Base-by-base conservation (phyloP, 2,888 invertebrate genomes). In the Cerastoderma edule region DNA sequence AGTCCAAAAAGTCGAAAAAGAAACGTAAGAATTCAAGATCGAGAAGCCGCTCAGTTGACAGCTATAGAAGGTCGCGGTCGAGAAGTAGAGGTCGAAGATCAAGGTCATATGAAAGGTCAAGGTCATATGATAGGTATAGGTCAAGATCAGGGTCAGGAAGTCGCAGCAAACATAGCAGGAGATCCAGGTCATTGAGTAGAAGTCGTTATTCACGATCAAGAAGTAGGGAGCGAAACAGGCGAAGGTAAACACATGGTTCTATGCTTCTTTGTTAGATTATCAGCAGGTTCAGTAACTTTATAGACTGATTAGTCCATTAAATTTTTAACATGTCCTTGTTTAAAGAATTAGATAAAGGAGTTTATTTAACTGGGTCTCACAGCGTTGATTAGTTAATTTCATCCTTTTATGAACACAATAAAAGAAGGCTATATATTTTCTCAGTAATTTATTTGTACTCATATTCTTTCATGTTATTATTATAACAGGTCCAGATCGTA, bases 1-100 rank as follows among this genome's bases (percentile, higher is more conserved):
- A 87, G 67, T 84, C 85, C n/a, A 89, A 87, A 67, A 86, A 83
- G 65, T 81, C 78, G 1, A 87, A 88, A 60, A 79, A 70, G 46
- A 70, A 64, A 8, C 71, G 64, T 27, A 64, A 57, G 3, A 70
- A 75, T 44, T 78, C 78, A 44, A 66, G 69, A 22, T 77, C 79
- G 44, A 74, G 80, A 66, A 72, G 70, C 53, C 73, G 75, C 30
- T 82, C 82, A 66, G 22, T 39, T 27, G 78, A 80, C 35, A 72
- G 67, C 24, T 71, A 75, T 19, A 74, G 74, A 46, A 72, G 78
- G 63, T 80, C 83, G 70, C 50, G 72, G 72, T 80, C 80, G 64
- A 50, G 46, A n/a, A 77, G 77, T 46, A 67, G 77, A 57, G 65
- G 70, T 48, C 28, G 75, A 56, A 72, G 73, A 16, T 70, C 56